These are phyloP conservation scores for Hyperoodon ampullatus DNA, from an alignment of 2,113 vertebrate genomes.

Conservation along the genomic window DNA sequence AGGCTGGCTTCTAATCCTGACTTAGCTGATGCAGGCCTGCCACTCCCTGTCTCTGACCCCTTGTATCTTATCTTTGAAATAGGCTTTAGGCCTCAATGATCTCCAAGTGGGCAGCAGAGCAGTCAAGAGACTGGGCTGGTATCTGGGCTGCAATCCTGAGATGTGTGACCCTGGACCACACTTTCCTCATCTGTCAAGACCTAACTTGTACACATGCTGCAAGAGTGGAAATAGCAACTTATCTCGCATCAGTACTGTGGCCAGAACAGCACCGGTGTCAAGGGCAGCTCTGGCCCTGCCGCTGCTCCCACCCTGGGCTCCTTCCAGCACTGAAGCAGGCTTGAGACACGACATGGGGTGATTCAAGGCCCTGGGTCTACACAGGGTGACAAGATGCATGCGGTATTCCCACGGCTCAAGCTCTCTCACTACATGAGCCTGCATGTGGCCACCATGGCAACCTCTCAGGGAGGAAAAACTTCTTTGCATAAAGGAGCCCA, in stretches of 20 bases:
- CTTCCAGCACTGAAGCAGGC: not conserved
- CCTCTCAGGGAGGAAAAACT: not conserved
- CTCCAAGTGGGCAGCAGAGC: not conserved
- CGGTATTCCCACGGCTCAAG: fast-evolving
- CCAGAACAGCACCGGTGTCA: not conserved
- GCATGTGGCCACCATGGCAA: fast-evolving
- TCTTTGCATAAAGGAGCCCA: not conserved
- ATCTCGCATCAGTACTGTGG: too few species aligned
- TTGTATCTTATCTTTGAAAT: not conserved
- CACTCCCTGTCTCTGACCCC: not conserved
- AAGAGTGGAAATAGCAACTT: too few species aligned
- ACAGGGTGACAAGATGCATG: fast-evolving
- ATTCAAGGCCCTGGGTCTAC: not conserved
- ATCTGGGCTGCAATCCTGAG: not conserved
- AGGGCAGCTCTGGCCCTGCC: not conserved
- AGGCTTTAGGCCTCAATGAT: not conserved
- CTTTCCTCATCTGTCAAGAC: not conserved
- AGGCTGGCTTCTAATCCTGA: not conserved
- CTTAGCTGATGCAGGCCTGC: not conserved
- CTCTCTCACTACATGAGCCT: not conserved
- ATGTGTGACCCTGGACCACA: not conserved
- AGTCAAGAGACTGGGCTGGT: not conserved
- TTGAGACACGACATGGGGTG: fast-evolving
- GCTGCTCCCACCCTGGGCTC: not conserved
- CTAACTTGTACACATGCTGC: not conserved